These are phyloP conservation scores for Cynocephalus volans DNA, from an alignment of 2,113 vertebrate genomes.

Conservation along the genomic window DNA sequence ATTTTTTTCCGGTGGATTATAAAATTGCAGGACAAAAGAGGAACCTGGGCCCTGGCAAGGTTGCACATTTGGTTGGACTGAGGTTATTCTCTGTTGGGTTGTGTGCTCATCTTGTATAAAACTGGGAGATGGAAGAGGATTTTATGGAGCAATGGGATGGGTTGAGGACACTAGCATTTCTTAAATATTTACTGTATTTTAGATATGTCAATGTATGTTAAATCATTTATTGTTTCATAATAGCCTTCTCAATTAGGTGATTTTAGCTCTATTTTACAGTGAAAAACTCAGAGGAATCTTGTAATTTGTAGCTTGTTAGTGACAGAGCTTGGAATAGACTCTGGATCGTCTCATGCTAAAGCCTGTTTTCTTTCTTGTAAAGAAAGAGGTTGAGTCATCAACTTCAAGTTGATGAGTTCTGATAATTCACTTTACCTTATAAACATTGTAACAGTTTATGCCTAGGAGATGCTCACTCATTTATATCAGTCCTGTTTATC, in stretches of 20 bases:
- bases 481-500: not conserved
- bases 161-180: not conserved
- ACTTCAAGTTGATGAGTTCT: not conserved
- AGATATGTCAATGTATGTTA: not conserved
- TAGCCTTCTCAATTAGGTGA: not conserved
- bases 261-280: not conserved
- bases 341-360: not conserved
- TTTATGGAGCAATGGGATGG: not conserved
- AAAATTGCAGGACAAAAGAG: not conserved
- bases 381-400: not conserved
- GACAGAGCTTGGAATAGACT: not conserved
- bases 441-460: not conserved
- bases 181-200: not conserved
- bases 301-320: not conserved
- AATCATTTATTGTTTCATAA: not conserved
- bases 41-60: not conserved
- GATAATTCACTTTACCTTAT: not conserved
- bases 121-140: not conserved
- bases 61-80: not conserved
- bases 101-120: not conserved
- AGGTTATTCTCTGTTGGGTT: not conserved
- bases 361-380: not conserved
- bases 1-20: constrained; percentile 9
- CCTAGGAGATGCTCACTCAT: not conserved
- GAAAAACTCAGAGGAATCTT: not conserved